phyloP scores from a whole-genome alignment of 2,113 vertebrate species.

The Butastur rufipennis region DNA sequence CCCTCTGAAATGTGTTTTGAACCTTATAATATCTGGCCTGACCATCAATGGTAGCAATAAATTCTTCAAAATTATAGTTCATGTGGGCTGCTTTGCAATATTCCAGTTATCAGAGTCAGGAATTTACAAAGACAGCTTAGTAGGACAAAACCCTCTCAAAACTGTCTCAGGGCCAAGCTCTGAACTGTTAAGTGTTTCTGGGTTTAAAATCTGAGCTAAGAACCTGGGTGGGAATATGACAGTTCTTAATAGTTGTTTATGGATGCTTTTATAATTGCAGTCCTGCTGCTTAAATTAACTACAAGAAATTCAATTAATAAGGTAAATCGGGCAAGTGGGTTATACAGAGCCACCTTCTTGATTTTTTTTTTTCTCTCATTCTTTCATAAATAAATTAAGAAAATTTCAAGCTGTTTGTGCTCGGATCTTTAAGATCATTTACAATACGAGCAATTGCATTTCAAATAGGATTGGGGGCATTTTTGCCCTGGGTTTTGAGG shows the following conservation, averaged over 20 bases:
- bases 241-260: neutral
- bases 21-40: neutral
- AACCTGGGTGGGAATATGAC: neutral
- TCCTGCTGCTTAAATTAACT: conserved; percentile 18
- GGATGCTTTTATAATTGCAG: neutral
- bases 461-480: neutral
- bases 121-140: neutral
- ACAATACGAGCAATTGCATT: neutral
- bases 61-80: neutral
- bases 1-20: neutral
- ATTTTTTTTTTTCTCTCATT: neutral
- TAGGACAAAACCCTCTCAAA: neutral
- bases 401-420: conserved; percentile 2
- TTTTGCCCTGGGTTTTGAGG: conserved; percentile 29
- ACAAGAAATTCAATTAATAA: neutral
- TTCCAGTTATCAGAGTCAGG: neutral
- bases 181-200: neutral
- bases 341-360: neutral
- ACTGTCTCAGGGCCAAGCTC: neutral
- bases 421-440: conserved; percentile 10
- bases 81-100: neutral
- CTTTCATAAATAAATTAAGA: conserved; percentile 39
- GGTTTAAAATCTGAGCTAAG: neutral
- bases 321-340: neutral
- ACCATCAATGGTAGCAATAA: neutral